Conservation (phyloP, 2,888 invertebrate species). For the Drosophila borborema region DNA sequence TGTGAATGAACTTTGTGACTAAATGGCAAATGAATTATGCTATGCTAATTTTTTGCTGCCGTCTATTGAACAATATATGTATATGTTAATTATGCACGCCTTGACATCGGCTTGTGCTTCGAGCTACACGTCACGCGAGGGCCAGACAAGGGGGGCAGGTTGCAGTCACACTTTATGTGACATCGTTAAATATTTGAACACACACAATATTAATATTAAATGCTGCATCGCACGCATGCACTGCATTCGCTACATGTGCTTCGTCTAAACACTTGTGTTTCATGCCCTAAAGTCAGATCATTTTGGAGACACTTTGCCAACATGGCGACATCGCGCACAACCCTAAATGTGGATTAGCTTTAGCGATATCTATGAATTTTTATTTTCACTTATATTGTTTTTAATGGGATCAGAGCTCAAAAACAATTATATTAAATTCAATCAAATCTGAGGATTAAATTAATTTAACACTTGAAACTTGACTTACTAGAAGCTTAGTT, state of each 20-base stretch:
- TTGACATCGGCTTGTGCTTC: neutral
- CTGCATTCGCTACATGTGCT: conserved; percentile 32
- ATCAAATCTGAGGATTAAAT: conserved; percentile 2
- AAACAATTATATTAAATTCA: neutral
- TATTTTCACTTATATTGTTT: conserved; percentile 5
- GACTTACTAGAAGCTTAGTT: conserved; percentile 31
- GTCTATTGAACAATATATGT: conserved; percentile 5
- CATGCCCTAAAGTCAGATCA: neutral
- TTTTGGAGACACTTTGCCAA: conserved; percentile 58
- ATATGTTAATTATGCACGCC: conserved; percentile 27
- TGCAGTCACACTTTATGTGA: conserved; percentile 38
- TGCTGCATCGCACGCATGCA: neutral
- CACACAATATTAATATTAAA: neutral
- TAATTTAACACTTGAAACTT: conserved; percentile 56
- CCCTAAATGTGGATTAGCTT: conserved; percentile 32
- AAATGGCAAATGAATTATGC: conserved; percentile 36
- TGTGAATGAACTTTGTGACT: conserved; percentile 61
- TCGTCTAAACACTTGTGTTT: neutral
- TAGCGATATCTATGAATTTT: neutral
- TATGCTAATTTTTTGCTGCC: conserved; percentile 39
- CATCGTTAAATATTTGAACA: conserved; percentile 13
- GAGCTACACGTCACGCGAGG: conserved; percentile 46
- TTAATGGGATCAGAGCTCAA: neutral
- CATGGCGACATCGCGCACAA: conserved; percentile 61
- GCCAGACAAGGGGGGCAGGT: neutral